These are phyloP conservation scores for Temnothorax longispinosus DNA, from an alignment of 1,140 invertebrate species.

Conservation along the genomic window DNA sequence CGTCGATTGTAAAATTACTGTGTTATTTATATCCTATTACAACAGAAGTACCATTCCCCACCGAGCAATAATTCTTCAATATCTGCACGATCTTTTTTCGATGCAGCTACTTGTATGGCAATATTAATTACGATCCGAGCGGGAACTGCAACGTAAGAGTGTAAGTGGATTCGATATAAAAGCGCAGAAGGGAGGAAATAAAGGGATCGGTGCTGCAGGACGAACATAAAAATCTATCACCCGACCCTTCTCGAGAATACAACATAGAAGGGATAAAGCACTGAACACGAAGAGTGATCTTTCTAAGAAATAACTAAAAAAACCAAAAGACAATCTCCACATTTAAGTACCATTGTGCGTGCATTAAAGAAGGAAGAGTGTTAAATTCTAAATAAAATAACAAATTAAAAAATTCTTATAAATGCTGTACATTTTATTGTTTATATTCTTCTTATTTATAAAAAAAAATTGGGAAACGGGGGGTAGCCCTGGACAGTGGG, in stretches of 20 bases:
- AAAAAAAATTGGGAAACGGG: neutral
- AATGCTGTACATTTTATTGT: neutral
- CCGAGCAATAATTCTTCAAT: constrained; percentile 42
- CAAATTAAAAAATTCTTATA: neutral
- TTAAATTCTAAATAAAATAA: neutral
- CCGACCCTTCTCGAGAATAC: constrained; percentile 71
- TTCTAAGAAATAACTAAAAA: constrained; percentile 33
- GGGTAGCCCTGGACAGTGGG: too few relatives aligned
- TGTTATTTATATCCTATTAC: constrained; percentile 44
- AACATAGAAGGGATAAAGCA: constrained; percentile 61
- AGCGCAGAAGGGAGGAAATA: constrained; percentile 47
- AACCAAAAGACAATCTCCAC: neutral
- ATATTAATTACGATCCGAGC: constrained; percentile 52
- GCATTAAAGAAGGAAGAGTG: neutral
- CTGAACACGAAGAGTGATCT: constrained; percentile 17
- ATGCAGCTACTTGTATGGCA: constrained; percentile 54
- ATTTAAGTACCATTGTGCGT: neutral
- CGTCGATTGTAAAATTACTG: constrained; percentile 18
- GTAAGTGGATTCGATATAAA: constrained; percentile 58
- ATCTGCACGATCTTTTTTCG: constrained; percentile 49
- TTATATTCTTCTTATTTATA: neutral
- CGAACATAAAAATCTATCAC: constrained; percentile 81
- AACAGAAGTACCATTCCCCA: constrained; percentile 20
- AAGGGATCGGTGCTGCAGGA: constrained; percentile 65
- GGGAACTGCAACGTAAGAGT: constrained; percentile 49